Evolutionary conservation across 1,140 invertebrate species (phyloP), one percentile per base, ranked within the genome.

Genomic region (Cephus cinctus): DNA sequence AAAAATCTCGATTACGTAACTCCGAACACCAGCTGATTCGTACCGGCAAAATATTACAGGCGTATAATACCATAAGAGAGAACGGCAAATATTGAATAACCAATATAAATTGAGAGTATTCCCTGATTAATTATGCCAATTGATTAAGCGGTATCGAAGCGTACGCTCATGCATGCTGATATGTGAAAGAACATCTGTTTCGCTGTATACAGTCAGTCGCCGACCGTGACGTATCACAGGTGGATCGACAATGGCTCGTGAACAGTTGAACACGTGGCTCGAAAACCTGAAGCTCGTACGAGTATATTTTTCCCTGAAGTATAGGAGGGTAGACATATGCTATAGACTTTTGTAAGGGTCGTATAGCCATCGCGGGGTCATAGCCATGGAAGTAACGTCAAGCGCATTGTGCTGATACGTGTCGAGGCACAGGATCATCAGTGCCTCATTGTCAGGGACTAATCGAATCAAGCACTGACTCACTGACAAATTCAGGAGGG

Each of bases 401-500:
- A 16, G 34, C 39, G 45, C 52, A 63, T 63, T 64, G 60, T 64
- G 43, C 31, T 38, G 44, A 53, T 50, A 52, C 51, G 54, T 53
- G 50, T 54, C 54, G 55, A 56, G 63, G 59, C 57, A 58, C 54
- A 49, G 52, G 53, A 65, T 67, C 63, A 63, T 67, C 65, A 63
- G 61, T 52, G 55, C 52, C n/a, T 65, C 63, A 65, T 67, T 67
- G 65, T 67, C 59, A 51, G 36, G 49, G 54, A 55, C 65, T 65
- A 63, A 67, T 67, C 61, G 63, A 63, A 65, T 67, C 56, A 59
- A 50, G 59, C 62, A 65, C 45, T 43, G 52, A 56, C 40, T 59
- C 58, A 65, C 54, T 60, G n/a, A n/a, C n/a, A n/a, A n/a, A n/a
- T n/a, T n/a, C n/a, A n/a, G n/a, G n/a, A n/a, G n/a, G n/a, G n/a